Evolutionary conservation across 2,113 vertebrate species (phyloP).

Genomic region (Glaucidium brasilianum): DNA sequence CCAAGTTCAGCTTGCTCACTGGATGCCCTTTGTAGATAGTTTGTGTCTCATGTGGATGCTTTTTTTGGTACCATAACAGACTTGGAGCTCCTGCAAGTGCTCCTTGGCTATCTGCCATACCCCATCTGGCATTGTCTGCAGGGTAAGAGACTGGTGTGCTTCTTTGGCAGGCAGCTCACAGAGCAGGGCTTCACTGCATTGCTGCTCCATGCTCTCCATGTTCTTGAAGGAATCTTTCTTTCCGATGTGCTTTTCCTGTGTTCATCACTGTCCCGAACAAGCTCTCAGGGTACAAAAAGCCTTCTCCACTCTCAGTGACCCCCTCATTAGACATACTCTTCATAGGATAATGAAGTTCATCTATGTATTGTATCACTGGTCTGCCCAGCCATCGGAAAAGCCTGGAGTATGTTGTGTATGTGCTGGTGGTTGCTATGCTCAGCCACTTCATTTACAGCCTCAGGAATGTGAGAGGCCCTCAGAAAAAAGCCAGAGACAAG

Average conservation of each 20-base stretch:
- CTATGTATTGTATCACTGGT: not conserved
- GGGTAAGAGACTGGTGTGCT: not conserved
- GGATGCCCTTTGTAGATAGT: not conserved
- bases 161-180: not conserved
- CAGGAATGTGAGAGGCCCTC: slow-evolving; percentile 31
- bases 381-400: not conserved
- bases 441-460: slow-evolving; percentile 52
- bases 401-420: not conserved
- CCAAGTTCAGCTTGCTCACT: not conserved
- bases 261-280: not conserved
- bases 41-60: not conserved
- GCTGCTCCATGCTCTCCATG: not conserved
- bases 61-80: not conserved
- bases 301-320: not conserved
- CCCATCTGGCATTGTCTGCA: not conserved
- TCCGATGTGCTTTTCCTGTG: not conserved
- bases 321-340: slow-evolving; percentile 3
- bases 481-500: not conserved
- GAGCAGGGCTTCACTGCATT: not conserved
- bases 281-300: not conserved
- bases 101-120: not conserved
- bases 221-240: not conserved
- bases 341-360: not conserved
- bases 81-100: not conserved
- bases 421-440: slow-evolving; percentile 7